Conservation (phyloP, 1,140 invertebrate species). For the Saccostrea echinata region DNA sequence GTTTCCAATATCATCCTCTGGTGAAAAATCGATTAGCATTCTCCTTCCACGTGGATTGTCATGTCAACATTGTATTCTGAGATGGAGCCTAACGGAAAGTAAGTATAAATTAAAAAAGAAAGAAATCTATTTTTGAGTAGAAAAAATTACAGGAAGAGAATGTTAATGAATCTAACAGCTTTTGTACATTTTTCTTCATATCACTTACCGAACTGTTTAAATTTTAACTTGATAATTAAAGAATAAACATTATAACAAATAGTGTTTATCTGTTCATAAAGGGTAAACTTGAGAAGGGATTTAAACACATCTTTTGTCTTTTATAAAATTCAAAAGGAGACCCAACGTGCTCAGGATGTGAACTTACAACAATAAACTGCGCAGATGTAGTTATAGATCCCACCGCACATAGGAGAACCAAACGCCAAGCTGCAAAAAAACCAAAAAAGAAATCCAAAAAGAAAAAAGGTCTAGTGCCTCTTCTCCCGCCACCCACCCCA, state of each 20-base stretch:
- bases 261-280: too few relatives aligned
- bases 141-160: too few relatives aligned
- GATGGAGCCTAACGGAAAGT: slow-evolving; percentile 1
- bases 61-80: background rate
- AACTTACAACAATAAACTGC: background rate
- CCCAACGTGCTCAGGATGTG: background rate
- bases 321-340: background rate
- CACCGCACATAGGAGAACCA: background rate
- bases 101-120: background rate
- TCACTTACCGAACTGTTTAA: too few relatives aligned
- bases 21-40: background rate
- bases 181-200: too few relatives aligned
- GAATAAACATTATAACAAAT: too few relatives aligned
- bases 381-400: background rate
- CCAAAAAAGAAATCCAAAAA: slow-evolving; percentile 1
- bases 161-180: too few relatives aligned
- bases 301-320: background rate
- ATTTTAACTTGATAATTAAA: too few relatives aligned
- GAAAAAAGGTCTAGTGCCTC: background rate
- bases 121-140: too few relatives aligned
- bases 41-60: background rate
- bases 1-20: background rate
- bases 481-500: background rate
- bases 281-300: background rate
- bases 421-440: background rate